Evolutionary conservation across 1,140 invertebrate species (phyloP).

Genomic region (Brachionus rubens): DNA sequence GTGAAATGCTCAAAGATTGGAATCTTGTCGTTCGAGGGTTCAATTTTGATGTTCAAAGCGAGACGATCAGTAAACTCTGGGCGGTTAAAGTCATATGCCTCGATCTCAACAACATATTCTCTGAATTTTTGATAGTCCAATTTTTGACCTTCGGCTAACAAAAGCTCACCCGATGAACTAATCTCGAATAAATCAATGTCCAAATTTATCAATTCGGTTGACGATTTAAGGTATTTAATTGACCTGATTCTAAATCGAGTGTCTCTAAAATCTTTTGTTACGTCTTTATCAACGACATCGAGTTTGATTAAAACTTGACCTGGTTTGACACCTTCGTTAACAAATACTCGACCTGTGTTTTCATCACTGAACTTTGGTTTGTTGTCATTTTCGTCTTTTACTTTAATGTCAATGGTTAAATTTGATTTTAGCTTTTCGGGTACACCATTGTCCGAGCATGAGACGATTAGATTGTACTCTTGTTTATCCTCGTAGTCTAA

Average conservation of each 20-base stretch:
- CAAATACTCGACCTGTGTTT: neutral
- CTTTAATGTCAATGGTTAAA: conserved; percentile 3
- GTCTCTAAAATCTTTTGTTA: neutral
- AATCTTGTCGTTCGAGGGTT: conserved; percentile 40
- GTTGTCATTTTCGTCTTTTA: conserved; percentile 36
- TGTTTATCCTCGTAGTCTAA: conserved; percentile 31
- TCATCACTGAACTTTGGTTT: neutral
- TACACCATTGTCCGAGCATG: conserved; percentile 35
- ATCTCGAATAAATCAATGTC: neutral
- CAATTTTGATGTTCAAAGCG: neutral
- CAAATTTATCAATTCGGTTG: neutral
- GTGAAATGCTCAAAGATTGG: conserved; percentile 36
- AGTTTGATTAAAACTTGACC: conserved; percentile 5
- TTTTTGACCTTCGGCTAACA: neutral
- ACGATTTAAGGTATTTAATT: conserved; percentile 1
- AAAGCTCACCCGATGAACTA: neutral
- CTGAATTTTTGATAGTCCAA: conserved; percentile 14
- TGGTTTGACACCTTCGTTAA: neutral
- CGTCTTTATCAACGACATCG: neutral
- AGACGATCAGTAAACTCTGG: neutral
- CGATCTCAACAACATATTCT: conserved; percentile 32
- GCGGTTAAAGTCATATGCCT: neutral
- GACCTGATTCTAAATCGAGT: neutral
- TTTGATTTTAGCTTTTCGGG: conserved; percentile 4
- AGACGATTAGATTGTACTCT: neutral